Evolutionary conservation across 37 sponge, comb jelly and placozoan species (phyloP).

Genomic region (Theonella swinhoei): DNA sequence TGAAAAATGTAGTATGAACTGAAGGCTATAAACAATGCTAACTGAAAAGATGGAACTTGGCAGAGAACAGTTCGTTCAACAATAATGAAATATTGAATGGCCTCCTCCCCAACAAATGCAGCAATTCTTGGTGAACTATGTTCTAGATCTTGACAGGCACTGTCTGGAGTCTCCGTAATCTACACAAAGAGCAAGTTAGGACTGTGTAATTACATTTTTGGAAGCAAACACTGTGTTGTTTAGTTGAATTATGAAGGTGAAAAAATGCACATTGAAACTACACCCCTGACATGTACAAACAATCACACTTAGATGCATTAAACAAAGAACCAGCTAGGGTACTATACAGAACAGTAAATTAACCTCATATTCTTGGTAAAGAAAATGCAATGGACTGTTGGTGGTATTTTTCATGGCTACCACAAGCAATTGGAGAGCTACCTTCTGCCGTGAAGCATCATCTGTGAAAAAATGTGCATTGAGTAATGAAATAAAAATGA

Average conservation of each 20-base stretch:
- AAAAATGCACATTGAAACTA: no score
- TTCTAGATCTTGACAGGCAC: no score
- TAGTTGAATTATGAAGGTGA: no score
- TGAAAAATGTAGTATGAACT: conserved; percentile 41
- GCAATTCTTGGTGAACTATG: conserved; percentile 39
- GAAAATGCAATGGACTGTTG: no score
- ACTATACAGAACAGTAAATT: background rate
- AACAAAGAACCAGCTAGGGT: conserved; percentile 3
- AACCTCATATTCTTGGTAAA: conserved; percentile 4
- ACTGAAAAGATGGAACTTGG: conserved; percentile 2
- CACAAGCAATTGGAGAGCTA: conserved; percentile 13
- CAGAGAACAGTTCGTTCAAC: conserved; percentile 21
- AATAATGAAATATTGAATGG: conserved; percentile 15
- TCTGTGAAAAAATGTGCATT: conserved; percentile 5
- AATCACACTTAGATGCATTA: background rate
- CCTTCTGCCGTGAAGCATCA: conserved; percentile 1
- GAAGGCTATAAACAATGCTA: conserved; percentile 36
- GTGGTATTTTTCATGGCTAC: background rate
- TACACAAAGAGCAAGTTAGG: no score
- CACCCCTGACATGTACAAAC: no score
- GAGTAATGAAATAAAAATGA: no score
- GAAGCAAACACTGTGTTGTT: no score
- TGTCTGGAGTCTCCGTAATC: no score
- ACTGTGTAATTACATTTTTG: no score
- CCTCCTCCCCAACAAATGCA: conserved; percentile 14